A percentile compares a stretch with the other conserved stretches of the same genome.
Evolutionary conservation across 2,888 invertebrate species (phyloP).

Genomic region (Escarpia spicata): DNA sequence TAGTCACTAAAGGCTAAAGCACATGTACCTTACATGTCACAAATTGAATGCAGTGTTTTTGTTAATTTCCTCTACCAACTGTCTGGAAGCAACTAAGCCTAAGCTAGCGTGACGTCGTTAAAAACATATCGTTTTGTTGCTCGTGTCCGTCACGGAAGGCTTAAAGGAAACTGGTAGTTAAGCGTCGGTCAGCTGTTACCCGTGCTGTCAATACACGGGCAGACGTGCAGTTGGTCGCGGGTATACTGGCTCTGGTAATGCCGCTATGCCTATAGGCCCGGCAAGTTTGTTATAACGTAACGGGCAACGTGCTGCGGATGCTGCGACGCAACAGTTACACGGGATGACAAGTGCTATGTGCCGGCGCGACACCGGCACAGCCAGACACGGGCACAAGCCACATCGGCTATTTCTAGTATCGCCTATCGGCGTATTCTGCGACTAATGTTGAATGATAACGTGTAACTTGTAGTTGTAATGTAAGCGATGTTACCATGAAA

Average conservation of each 20-base stretch:
- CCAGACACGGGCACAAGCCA: not conserved
- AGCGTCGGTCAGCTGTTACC: not conserved
- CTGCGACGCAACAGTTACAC: not conserved
- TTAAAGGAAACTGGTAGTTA: not conserved
- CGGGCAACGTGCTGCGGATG: not conserved
- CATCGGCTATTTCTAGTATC: not conserved
- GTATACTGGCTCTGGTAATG: not conserved
- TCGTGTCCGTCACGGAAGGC: constrained; percentile 3
- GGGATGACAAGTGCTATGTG: not conserved
- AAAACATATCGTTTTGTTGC: not conserved
- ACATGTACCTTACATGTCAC: not conserved
- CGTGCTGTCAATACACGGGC: not conserved
- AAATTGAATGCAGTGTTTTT: not conserved
- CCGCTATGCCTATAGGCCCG: not conserved
- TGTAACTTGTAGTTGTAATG: not conserved
- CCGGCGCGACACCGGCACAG: not conserved
- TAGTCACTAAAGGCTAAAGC: not conserved
- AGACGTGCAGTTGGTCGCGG: not conserved
- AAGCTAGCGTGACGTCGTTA: not conserved
- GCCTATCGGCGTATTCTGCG: not conserved
- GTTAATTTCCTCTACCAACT: not conserved
- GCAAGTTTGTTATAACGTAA: not conserved
- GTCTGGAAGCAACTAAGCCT: not conserved
- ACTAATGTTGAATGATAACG: not conserved
- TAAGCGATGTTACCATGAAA: too few relatives aligned